phyloP scores from a whole-genome alignment of 2,797 vertebrate genomes.

The Coracias cyanogaster region DNA sequence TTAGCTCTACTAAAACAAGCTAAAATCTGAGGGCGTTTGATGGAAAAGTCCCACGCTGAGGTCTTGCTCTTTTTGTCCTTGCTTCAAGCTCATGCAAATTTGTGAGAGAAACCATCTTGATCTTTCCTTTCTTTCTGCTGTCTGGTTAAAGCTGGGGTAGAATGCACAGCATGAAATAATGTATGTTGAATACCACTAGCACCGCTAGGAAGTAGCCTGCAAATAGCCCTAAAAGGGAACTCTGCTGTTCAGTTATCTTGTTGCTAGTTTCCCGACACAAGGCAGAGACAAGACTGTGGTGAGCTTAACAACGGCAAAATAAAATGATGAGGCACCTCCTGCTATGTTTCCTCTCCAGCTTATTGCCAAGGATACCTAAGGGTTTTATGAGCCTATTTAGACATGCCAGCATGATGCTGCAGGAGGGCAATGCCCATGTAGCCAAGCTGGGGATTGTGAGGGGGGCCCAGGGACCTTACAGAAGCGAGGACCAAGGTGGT shows the following conservation, averaged over 20 bases:
- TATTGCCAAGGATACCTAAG: neutral
- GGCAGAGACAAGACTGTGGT: neutral
- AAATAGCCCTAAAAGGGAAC: neutral
- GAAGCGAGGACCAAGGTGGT: neutral
- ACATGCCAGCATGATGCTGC: neutral
- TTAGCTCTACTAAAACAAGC: neutral
- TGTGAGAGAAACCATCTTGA: neutral
- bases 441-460: accelerated
- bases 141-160: neutral
- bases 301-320: neutral
- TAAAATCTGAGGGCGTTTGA: neutral
- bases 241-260: neutral
- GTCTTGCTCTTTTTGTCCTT: neutral
- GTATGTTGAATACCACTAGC: neutral
- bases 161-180: neutral
- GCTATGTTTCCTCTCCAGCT: neutral
- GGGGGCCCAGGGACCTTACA: neutral
- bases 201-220: neutral
- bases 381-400: neutral
- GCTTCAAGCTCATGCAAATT: neutral
- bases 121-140: neutral
- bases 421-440: accelerated
- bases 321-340: neutral
- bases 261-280: neutral
- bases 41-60: neutral